A percentile compares a stretch with the other conserved stretches of the same genome.
These are phyloP conservation scores for Pseudorectes ferrugineus DNA, from an alignment of 2,113 vertebrate genomes.

Conservation along the genomic window DNA sequence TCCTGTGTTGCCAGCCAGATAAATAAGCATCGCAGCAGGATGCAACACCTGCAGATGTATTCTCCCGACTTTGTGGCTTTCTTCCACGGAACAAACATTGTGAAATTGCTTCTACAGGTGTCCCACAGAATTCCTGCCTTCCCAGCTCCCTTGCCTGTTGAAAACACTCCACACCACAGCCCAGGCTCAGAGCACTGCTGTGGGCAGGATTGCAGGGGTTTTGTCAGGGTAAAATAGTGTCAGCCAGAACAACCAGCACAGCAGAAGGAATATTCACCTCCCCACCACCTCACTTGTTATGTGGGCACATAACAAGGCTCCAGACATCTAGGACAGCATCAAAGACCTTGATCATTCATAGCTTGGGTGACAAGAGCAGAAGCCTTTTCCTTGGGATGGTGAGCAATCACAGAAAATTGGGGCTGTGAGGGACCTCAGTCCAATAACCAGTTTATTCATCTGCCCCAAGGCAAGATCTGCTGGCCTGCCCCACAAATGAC, in stretches of 20 bases:
- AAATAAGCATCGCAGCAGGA: not conserved
- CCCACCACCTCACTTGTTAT: rapidly evolving
- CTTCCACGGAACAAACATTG: not conserved
- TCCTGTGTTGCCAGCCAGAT: not conserved
- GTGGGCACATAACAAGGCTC: not conserved
- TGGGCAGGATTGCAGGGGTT: not conserved
- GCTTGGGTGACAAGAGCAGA: not conserved
- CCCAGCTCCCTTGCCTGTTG: not conserved
- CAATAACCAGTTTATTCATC: not conserved
- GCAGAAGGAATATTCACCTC: not conserved
- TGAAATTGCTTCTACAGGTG: not conserved
- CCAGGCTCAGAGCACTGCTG: not conserved
- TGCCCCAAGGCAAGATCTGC: not conserved
- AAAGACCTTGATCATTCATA: not conserved
- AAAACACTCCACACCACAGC: not conserved
- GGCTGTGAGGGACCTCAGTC: not conserved
- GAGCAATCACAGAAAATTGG: not conserved
- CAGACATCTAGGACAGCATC: not conserved
- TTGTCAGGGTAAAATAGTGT: not conserved
- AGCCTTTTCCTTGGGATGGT: not conserved
- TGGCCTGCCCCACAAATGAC: not conserved
- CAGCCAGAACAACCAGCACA: not conserved
- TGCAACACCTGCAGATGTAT: not conserved
- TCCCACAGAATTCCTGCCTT: not conserved
- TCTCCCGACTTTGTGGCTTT: not conserved